Percentiles rank a stretch among this genome's conserved stretches.
phyloP scores from a whole-genome alignment of 1,140 invertebrate species.

The Sycophaga agraensis region DNA sequence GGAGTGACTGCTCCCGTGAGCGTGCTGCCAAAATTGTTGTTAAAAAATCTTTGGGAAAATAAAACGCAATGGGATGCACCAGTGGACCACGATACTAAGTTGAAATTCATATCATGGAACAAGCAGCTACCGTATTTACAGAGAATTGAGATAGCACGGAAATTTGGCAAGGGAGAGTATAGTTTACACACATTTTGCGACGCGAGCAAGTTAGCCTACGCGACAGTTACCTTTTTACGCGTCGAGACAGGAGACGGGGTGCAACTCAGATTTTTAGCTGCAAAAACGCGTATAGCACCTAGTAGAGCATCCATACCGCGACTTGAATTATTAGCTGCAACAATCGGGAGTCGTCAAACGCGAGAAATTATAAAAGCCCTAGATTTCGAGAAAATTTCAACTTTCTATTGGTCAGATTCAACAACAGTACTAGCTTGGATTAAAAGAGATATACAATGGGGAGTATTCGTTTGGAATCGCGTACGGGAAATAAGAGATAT shows the following conservation, averaged over 20 bases:
- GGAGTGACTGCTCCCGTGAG: slow-evolving; percentile 39
- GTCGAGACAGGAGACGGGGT: slow-evolving; percentile 25
- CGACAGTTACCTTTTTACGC: slow-evolving; percentile 6
- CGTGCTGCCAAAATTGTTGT: slow-evolving; percentile 35
- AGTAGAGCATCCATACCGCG: slow-evolving; percentile 25
- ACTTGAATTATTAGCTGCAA: slow-evolving; percentile 42
- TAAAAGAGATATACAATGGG: slow-evolving; percentile 25
- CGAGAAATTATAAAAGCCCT: slow-evolving; percentile 14
- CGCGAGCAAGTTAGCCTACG: slow-evolving; percentile 42
- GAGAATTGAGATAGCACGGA: slow-evolving; percentile 34
- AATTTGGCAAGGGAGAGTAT: slow-evolving; percentile 26
- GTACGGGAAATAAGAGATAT: slow-evolving; percentile 24
- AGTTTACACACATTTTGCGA: slow-evolving; percentile 44
- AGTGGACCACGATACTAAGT: slow-evolving; percentile 18
- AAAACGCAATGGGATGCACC: slow-evolving; percentile 36
- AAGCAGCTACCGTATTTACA: slow-evolving; percentile 24
- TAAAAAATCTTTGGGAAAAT: slow-evolving; percentile 35
- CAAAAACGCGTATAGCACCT: slow-evolving; percentile 9
- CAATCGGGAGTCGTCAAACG: slow-evolving; percentile 40
- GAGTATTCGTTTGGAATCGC: slow-evolving; percentile 23
- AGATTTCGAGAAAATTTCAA: slow-evolving; percentile 2
- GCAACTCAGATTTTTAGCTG: slow-evolving; percentile 5
- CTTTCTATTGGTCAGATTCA: slow-evolving; percentile 25
- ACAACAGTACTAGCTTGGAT: slow-evolving; percentile 28
- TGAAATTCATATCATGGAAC: slow-evolving; percentile 32